A percentile compares a stretch with the other conserved stretches of the same genome.
Evolutionary conservation across 2,113 vertebrate species (phyloP).

Genomic region (Vulpes vulpes): DNA sequence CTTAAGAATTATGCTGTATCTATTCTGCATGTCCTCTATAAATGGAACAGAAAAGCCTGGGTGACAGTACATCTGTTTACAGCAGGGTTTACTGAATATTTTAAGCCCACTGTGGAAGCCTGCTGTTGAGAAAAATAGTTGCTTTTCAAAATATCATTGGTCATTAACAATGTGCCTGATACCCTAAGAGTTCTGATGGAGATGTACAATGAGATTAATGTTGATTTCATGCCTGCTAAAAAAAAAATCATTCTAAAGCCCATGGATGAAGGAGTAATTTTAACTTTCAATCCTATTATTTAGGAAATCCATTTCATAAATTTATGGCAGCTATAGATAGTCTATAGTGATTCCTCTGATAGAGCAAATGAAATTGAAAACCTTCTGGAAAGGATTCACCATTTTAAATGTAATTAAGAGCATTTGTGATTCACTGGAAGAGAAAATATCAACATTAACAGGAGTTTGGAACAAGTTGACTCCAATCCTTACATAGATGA

Average conservation of each 20-base stretch:
- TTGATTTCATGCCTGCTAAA: neutral
- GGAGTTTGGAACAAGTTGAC: neutral
- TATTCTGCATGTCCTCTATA: neutral
- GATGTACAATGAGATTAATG: neutral
- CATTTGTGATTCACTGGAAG: neutral
- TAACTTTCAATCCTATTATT: neutral
- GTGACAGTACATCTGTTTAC: neutral
- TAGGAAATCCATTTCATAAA: neutral
- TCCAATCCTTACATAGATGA: neutral
- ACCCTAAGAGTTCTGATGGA: neutral
- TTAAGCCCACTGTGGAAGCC: neutral
- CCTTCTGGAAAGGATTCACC: neutral
- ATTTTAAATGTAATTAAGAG: neutral
- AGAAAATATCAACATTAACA: neutral
- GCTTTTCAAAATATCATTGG: neutral
- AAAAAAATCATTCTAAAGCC: neutral
- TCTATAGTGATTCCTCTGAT: neutral
- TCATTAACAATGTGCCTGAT: neutral
- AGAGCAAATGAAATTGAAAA: neutral
- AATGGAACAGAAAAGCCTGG: neutral
- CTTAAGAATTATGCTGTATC: neutral
- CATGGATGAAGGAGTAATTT: neutral
- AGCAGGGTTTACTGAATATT: neutral
- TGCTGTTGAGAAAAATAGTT: neutral
- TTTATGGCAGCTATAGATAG: neutral